Conservation (phyloP, 2,113 vertebrate genomes). For the Poecile atricapillus region DNA sequence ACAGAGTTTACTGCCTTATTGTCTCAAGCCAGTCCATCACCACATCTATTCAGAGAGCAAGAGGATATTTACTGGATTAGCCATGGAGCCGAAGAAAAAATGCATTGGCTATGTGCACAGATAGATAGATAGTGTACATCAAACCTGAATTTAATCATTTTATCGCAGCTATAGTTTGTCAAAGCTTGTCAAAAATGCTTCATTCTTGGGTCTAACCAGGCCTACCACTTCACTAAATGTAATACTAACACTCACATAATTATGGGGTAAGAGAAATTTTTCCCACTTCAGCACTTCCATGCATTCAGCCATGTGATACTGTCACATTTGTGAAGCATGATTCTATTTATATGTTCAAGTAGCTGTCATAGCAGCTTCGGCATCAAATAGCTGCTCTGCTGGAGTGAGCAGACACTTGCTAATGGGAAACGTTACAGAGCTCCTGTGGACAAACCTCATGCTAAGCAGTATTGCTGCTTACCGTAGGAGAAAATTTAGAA, state of each 20-base stretch:
- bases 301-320: not conserved
- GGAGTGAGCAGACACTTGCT: not conserved
- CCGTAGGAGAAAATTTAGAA: not conserved
- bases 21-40: not conserved
- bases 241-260: not conserved
- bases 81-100: not conserved
- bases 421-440: not conserved
- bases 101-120: not conserved
- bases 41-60: not conserved
- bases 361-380: not conserved
- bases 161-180: not conserved
- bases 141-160: not conserved
- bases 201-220: not conserved
- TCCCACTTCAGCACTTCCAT: constrained; percentile 22
- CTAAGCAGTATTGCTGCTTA: not conserved
- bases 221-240: not conserved
- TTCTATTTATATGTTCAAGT: constrained; percentile 38
- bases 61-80: not conserved
- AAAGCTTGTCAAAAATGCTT: not conserved
- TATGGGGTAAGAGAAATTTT: not conserved
- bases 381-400: not conserved
- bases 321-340: not conserved
- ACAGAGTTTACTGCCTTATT: not conserved
- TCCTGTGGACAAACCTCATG: not conserved
- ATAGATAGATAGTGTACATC: too few relatives aligned